phyloP scores from a whole-genome alignment of 2,888 invertebrate species.

The Ornithoptera alexandrae region DNA sequence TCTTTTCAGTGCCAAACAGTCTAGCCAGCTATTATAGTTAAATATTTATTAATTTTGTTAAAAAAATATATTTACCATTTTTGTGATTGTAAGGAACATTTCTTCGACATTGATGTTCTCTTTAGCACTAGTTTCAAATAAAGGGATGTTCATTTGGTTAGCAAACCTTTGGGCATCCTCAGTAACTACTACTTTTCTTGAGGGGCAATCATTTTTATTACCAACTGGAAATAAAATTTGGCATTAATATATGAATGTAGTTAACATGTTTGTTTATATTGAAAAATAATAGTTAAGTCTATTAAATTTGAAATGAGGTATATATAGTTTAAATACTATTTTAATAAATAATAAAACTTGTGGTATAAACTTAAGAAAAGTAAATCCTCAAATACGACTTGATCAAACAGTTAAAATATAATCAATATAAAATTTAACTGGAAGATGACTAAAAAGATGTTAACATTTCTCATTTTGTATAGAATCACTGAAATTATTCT shows the following conservation, averaged over 20 bases:
- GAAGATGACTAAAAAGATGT: too few relatives aligned
- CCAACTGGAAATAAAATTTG: slow-evolving; percentile 84
- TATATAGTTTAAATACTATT: too few relatives aligned
- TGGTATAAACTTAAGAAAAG: too few relatives aligned
- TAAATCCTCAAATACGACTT: too few relatives aligned
- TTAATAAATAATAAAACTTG: too few relatives aligned
- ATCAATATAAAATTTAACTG: too few relatives aligned
- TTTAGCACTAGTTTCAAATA: slow-evolving; percentile 99
- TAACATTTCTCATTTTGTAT: too few relatives aligned
- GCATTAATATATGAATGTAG: neutral
- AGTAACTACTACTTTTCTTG: slow-evolving; percentile 96
- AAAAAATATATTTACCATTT: slow-evolving; percentile 65
- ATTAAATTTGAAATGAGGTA: too few relatives aligned
- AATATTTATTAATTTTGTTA: neutral
- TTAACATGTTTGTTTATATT: too few relatives aligned
- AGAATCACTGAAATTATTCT: too few relatives aligned
- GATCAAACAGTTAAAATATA: too few relatives aligned
- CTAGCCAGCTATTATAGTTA: neutral
- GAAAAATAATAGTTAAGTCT: too few relatives aligned
- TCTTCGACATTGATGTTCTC: slow-evolving; percentile 99
- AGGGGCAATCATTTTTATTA: slow-evolving; percentile 97
- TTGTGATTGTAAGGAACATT: slow-evolving; percentile 89
- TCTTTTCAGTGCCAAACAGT: neutral
- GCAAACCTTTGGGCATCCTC: slow-evolving; percentile 99
- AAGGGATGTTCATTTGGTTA: slow-evolving; percentile 96